Conservation (phyloP, 2,888 invertebrate species). For the Drosophila imparisetae region DNA sequence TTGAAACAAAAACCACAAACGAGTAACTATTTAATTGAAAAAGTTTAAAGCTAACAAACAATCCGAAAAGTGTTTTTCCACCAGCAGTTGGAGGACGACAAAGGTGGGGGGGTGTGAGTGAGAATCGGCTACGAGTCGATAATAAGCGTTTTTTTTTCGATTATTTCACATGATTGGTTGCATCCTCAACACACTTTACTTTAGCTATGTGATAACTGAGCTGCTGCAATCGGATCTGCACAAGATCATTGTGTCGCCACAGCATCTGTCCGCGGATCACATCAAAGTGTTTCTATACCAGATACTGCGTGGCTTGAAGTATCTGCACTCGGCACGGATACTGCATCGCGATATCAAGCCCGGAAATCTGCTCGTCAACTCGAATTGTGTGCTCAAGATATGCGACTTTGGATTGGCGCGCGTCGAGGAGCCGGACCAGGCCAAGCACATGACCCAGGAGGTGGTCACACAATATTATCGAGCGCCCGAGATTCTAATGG, state of each 20-base stretch:
- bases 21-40: constrained; percentile 67
- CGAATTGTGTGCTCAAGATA: constrained; percentile 99
- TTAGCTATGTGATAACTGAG: constrained; percentile 99
- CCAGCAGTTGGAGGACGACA: neutral
- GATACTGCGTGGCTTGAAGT: constrained; percentile 99
- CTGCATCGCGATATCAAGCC: constrained; percentile 99
- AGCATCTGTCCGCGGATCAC: constrained; percentile 99
- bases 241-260: constrained; percentile 99
- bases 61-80: constrained; percentile 18
- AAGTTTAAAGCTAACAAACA: constrained; percentile 63
- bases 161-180: constrained; percentile 28
- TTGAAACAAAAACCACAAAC: constrained; percentile 22
- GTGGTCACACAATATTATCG: constrained; percentile 99
- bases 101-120: neutral
- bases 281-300: constrained; percentile 99
- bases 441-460: constrained; percentile 99
- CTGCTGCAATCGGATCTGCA: constrained; percentile 99
- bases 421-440: constrained; percentile 97
- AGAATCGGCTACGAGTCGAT: neutral
- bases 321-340: constrained; percentile 98
- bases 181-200: constrained; percentile 40
- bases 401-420: constrained; percentile 99
- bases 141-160: neutral
- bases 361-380: constrained; percentile 99
- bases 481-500: constrained; percentile 99